Base-by-base conservation (phyloP, 2,113 vertebrate genomes). In the Vanacampus margaritifer region DNA sequence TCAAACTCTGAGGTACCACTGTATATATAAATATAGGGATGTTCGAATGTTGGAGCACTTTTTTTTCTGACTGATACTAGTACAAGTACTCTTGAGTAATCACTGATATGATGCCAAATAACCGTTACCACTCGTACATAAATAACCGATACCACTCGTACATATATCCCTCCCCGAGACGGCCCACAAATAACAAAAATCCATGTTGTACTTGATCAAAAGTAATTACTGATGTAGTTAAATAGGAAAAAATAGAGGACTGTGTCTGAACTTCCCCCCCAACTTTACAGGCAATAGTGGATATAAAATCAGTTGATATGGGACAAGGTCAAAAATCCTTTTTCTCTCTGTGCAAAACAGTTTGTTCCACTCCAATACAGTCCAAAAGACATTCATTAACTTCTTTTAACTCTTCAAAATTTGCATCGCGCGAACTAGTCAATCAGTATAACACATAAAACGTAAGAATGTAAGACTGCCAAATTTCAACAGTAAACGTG, bases 401-500 rank as follows among this genome's bases (percentile, higher is more conserved):
- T 71, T 71, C 53, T 66, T 79, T 69, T 56, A 88, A 79, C 84
- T 66, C 24, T 76, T 85, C 67, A 66, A n/a, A 77, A 73, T 86
- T 81, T 83, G 77, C 84, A 81, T 80, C 35, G 54, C 76, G 83
- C 87, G 81, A 86, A 87, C 85, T 83, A 84, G 88, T 91, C 83
- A 90, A 87, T 88, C 79, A 86, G 86, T 88, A 86, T 1, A 79
- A 73, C 73, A 73, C 86, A 81, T 89, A 76, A 83, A 87, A 88
- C 72, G 41, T 66, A 79, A 77, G 74, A 87, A 84, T 86, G 85
- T 84, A 68, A 85, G 76, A 81, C 79, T 76, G 66, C 76, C 75
- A 75, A 68, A 86, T 85, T 91, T 92, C 88, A 83, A 90, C 87
- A 71, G 92, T 92, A 87, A 92, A 90, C 91, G 89, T 89, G 76